Percentiles rank a stretch among this genome's conserved stretches.
Evolutionary conservation across 2,113 vertebrate species (phyloP).

Genomic region (Lophura nycthemera): DNA sequence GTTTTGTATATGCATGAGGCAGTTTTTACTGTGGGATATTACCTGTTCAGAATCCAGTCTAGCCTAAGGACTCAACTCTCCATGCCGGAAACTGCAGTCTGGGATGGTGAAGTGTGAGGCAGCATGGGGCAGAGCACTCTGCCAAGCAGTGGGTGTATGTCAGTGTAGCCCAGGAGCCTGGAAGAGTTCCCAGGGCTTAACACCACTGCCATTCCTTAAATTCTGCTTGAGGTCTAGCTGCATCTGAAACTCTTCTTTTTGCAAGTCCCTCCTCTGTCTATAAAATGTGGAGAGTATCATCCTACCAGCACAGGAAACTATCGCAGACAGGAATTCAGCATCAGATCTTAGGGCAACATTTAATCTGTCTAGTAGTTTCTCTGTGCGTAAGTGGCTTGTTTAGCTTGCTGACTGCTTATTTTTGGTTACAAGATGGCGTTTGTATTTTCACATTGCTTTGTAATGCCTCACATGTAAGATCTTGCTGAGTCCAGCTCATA

Average conservation of each 20-base stretch:
- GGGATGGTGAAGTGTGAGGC: not conserved
- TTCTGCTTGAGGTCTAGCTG: not conserved
- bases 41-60: not conserved
- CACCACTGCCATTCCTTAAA: not conserved
- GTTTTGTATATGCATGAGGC: not conserved
- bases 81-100: not conserved
- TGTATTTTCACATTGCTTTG: not conserved
- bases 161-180: not conserved
- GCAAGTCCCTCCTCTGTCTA: not conserved
- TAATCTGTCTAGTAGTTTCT: not conserved
- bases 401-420: not conserved
- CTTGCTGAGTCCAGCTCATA: not conserved
- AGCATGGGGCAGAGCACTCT: not conserved
- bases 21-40: not conserved
- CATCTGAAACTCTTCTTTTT: not conserved
- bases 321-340: not conserved
- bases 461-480: too few species aligned
- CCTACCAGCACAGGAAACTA: not conserved
- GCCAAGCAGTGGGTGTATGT: accelerated
- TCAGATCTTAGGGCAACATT: not conserved
- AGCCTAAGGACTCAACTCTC: not conserved
- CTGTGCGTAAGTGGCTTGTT: not conserved
- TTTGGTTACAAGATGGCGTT: not conserved
- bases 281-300: not conserved
- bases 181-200: not conserved